These are phyloP conservation scores for Pantherophis guttatus DNA, from an alignment of 2,113 vertebrate genomes.

Conservation along the genomic window DNA sequence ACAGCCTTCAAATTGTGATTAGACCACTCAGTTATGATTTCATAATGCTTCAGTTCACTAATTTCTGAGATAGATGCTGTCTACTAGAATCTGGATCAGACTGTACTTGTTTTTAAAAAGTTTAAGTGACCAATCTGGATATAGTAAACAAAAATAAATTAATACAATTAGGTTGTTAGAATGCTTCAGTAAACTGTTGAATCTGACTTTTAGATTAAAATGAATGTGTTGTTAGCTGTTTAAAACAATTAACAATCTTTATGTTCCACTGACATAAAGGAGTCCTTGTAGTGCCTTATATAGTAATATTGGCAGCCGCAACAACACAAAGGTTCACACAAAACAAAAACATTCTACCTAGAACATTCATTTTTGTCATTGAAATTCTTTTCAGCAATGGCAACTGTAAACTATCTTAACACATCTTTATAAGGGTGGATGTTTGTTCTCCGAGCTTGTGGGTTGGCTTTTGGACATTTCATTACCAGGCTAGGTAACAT, in stretches of 20 bases:
- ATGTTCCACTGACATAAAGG: not conserved
- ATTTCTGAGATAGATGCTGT: slow-evolving; percentile 10
- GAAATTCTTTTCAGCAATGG: not conserved
- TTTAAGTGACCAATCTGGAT: slow-evolving; percentile 9
- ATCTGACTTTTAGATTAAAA: not conserved
- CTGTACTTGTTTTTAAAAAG: slow-evolving; percentile 6
- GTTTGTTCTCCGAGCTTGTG: not conserved
- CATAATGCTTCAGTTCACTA: not conserved
- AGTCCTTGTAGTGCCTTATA: not conserved
- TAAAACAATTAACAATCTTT: not conserved
- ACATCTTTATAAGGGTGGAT: not conserved
- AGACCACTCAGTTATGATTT: not conserved
- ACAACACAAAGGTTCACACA: not conserved
- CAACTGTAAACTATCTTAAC: not conserved
- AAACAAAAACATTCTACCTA: not conserved
- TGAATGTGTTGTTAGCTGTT: not conserved
- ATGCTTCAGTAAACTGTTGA: not conserved
- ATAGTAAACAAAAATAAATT: not conserved
- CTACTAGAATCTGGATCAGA: slow-evolving; percentile 12
- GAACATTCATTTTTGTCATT: not conserved
- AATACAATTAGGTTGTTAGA: not conserved
- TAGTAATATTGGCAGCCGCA: not conserved
- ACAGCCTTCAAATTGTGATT: slow-evolving; percentile 21
- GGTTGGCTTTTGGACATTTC: not conserved
- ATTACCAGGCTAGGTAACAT: too few relatives aligned